Evolutionary conservation across 2,888 invertebrate genomes (phyloP).

Genomic region (Leucophora obtusa): DNA sequence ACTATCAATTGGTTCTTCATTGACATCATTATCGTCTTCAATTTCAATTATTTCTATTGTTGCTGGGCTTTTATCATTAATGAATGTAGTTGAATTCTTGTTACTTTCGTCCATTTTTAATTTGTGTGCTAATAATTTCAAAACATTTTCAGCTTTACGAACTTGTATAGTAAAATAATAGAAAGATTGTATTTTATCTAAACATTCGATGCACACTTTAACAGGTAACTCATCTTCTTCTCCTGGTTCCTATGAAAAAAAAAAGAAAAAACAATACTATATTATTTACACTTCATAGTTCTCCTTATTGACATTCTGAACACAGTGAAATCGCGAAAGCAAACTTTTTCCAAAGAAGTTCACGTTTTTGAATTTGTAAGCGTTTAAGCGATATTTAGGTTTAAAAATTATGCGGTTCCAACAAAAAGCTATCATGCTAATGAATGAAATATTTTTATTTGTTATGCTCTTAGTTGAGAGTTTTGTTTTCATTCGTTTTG

Average conservation of each 20-base stretch:
- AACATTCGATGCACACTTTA: conserved; percentile 61
- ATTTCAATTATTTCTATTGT: neutral
- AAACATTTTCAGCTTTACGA: conserved; percentile 55
- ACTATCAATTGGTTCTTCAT: neutral
- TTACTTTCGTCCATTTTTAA: conserved; percentile 1
- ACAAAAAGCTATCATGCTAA: too few relatives aligned
- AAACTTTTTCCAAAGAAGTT: too few relatives aligned
- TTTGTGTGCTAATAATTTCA: conserved; percentile 44
- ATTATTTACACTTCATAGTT: too few relatives aligned
- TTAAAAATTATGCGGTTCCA: too few relatives aligned
- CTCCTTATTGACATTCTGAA: too few relatives aligned
- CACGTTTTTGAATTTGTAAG: too few relatives aligned
- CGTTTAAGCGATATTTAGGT: too few relatives aligned
- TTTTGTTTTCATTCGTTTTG: too few relatives aligned
- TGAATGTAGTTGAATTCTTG: neutral
- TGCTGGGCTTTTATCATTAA: neutral
- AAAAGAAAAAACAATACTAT: too few relatives aligned
- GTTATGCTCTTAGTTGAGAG: too few relatives aligned
- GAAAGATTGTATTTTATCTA: conserved; percentile 49
- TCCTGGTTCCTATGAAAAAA: neutral
- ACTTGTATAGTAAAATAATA: conserved; percentile 63
- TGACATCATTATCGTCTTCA: neutral
- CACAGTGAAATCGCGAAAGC: too few relatives aligned
- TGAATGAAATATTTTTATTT: too few relatives aligned
- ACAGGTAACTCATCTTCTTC: conserved; percentile 40